These are phyloP conservation scores for Cheilosia variabilis DNA, from an alignment of 2,888 invertebrate genomes.

Conservation along the genomic window DNA sequence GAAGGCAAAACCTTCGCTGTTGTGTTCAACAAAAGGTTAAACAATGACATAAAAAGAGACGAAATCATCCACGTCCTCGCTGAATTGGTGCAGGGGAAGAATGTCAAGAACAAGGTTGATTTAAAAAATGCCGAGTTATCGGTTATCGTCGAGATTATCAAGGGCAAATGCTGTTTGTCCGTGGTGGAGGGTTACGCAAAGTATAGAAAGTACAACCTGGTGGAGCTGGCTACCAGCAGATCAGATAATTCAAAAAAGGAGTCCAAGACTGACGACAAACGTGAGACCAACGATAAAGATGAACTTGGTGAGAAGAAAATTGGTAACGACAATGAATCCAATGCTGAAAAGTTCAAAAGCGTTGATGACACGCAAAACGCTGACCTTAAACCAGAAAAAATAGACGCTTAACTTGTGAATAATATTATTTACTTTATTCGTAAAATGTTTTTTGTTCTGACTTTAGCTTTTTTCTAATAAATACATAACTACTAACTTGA, in stretches of 20 bases:
- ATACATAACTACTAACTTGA: slow-evolving; percentile 42
- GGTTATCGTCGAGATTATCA: slow-evolving; percentile 92
- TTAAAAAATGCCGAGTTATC: slow-evolving; percentile 90
- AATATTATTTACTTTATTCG: slow-evolving; percentile 55
- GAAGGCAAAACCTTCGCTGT: slow-evolving; percentile 90
- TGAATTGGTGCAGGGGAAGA: slow-evolving; percentile 88
- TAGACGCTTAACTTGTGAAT: not conserved
- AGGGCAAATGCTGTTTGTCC: slow-evolving; percentile 91
- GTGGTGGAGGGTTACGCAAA: slow-evolving; percentile 91
- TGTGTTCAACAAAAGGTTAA: slow-evolving; percentile 91
- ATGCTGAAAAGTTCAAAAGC: too few relatives aligned
- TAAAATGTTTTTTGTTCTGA: slow-evolving; percentile 42
- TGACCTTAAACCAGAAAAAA: not conserved
- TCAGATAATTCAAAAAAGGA: slow-evolving; percentile 67
- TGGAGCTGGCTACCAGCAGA: slow-evolving; percentile 84
- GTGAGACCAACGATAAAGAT: not conserved
- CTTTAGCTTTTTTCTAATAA: slow-evolving; percentile 26
- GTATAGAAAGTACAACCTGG: slow-evolving; percentile 93
- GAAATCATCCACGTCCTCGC: slow-evolving; percentile 90
- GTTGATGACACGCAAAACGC: not conserved
- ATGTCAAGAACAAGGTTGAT: slow-evolving; percentile 90
- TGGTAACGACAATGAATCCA: not conserved
- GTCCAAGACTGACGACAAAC: not conserved
- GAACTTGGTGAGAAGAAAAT: not conserved
- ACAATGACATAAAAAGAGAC: slow-evolving; percentile 88